Conservation (phyloP, 2,888 invertebrate species). For the Polydrusus tereticollis region DNA sequence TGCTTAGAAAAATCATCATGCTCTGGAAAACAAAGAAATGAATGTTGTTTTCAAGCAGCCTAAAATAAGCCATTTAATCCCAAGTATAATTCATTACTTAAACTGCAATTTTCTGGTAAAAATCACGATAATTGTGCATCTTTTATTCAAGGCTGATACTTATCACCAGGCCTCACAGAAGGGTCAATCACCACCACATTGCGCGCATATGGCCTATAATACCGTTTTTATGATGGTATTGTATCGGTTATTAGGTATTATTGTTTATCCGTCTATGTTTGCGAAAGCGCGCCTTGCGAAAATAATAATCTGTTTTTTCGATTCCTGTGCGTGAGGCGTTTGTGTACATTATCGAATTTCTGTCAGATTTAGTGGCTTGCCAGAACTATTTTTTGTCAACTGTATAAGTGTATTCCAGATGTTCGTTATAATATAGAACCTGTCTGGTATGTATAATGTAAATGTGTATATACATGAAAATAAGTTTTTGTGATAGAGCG, state of each 20-base stretch:
- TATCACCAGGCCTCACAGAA: constrained; percentile 25
- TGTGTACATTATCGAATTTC: constrained; percentile 22
- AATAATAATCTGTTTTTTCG: constrained; percentile 58
- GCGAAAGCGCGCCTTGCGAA: constrained; percentile 60
- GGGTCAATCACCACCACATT: constrained; percentile 62
- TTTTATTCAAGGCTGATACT: constrained; percentile 5
- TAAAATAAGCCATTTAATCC: constrained; percentile 4
- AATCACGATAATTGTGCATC: constrained; percentile 1
- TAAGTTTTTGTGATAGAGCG: neutral
- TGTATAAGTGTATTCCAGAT: constrained; percentile 10
- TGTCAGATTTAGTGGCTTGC: constrained; percentile 21
- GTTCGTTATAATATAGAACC: neutral
- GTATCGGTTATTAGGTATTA: constrained; percentile 32
- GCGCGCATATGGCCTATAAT: constrained; percentile 61
- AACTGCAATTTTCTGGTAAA: neutral
- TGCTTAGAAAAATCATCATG: too few relatives aligned
- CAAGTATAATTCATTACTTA: neutral
- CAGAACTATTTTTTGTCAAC: constrained; percentile 7
- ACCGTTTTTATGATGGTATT: constrained; percentile 63
- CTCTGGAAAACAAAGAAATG: neutral
- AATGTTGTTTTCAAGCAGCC: neutral
- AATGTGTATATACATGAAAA: neutral
- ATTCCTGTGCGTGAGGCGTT: constrained; percentile 35
- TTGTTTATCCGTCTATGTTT: constrained; percentile 63
- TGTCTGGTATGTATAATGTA: constrained; percentile 3